Percentiles rank a stretch among this genome's conserved stretches.
Evolutionary conservation across 2,888 invertebrate species (phyloP).

Genomic region (Drosophila tripunctata): DNA sequence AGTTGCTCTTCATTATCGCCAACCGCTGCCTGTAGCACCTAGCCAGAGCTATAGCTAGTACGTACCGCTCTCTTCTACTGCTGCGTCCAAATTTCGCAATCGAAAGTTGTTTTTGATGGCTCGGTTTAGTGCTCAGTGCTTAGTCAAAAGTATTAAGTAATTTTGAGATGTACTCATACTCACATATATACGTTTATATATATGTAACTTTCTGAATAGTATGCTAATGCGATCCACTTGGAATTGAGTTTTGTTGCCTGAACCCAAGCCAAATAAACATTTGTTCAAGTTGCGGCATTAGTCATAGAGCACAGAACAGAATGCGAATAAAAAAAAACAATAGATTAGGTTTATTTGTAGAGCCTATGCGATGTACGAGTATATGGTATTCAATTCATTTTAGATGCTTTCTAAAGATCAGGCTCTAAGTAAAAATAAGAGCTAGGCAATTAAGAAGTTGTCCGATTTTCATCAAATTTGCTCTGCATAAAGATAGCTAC

Average conservation of each 20-base stretch:
- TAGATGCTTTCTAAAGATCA: no score
- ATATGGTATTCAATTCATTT: no score
- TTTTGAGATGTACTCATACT: constrained; percentile 42
- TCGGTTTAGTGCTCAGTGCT: constrained; percentile 59
- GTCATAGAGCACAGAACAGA: constrained; percentile 29
- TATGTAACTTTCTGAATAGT: constrained; percentile 34
- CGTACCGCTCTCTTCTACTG: background rate
- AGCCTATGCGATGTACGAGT: constrained; percentile 22
- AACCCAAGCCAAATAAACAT: constrained; percentile 54
- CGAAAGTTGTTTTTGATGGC: constrained; percentile 77
- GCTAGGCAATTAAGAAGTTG: no score
- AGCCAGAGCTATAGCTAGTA: background rate
- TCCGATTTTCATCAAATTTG: no score
- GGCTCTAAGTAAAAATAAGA: no score
- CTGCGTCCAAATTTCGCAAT: constrained; percentile 68
- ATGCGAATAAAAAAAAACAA: no score
- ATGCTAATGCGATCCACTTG: constrained; percentile 64
- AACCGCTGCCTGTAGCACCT: background rate
- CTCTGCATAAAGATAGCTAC: no score
- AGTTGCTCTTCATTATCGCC: constrained; percentile 25
- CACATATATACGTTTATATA: constrained; percentile 6
- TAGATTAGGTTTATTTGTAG: constrained; percentile 27
- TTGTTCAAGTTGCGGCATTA: constrained; percentile 49
- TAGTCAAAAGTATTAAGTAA: constrained; percentile 78
- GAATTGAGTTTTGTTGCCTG: constrained; percentile 57